These are phyloP conservation scores for Chondrosia reniformis DNA, from an alignment of 37 sponge, comb jelly and placozoan genomes.

Conservation along the genomic window DNA sequence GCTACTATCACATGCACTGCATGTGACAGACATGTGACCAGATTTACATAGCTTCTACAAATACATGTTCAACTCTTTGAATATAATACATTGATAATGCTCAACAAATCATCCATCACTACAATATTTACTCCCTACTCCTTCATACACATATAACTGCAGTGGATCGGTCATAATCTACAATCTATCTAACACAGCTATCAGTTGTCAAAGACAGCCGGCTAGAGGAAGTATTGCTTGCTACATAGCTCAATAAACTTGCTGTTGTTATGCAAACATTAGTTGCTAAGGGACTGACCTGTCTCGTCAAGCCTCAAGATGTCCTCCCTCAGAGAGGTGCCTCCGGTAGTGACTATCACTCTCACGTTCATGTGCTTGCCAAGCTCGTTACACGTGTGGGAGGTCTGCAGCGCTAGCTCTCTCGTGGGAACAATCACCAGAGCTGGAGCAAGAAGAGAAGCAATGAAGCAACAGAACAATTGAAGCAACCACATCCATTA, in stretches of 20 bases:
- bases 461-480: not conserved
- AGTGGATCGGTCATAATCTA: no score
- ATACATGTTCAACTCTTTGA: no score
- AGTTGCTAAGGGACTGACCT: no score
- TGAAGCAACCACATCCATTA: no score
- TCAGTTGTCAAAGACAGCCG: no score
- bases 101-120: not conserved
- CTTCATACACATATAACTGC: not conserved
- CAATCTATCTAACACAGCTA: no score
- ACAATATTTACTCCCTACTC: not conserved
- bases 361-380: conserved; percentile 83
- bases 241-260: no score
- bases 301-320: conserved; percentile 93
- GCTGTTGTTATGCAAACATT: no score
- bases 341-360: conserved; percentile 98
- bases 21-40: no score
- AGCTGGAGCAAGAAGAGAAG: conserved; percentile 40
- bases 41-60: no score
- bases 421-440: conserved; percentile 92
- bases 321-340: conserved; percentile 92
- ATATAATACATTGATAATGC: no score
- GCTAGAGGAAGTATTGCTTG: no score
- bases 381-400: conserved; percentile 91
- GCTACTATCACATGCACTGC: conserved; percentile 87
- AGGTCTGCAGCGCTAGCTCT: conserved; percentile 96